phyloP scores from a whole-genome alignment of 2,797 vertebrate species.

The Pangasius macronema region DNA sequence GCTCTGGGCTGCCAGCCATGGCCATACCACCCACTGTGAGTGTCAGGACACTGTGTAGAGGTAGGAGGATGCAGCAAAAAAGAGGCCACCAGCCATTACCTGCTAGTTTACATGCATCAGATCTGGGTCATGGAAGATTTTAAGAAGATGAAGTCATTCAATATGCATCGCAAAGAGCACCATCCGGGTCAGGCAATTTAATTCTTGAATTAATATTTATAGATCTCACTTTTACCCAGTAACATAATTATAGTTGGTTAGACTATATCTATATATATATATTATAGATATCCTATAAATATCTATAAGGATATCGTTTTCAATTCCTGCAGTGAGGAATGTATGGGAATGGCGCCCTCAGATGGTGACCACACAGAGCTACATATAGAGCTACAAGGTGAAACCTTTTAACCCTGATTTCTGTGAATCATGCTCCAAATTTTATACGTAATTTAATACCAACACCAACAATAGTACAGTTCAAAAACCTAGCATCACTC shows the following conservation, averaged over 20 bases:
- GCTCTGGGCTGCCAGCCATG: conserved; percentile 75
- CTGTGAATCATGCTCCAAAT: background rate
- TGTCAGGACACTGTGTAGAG: conserved; percentile 73
- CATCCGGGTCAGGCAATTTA: background rate
- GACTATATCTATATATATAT: too few relatives aligned
- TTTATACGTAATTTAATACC: background rate
- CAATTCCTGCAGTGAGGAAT: conserved; percentile 23
- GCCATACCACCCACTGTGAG: conserved; percentile 76
- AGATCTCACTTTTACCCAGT: too few relatives aligned
- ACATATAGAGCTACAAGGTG: conserved; percentile 62
- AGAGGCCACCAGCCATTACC: conserved; percentile 70
- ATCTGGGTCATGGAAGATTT: conserved; percentile 45
- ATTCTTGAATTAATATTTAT: too few relatives aligned
- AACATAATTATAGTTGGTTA: too few relatives aligned
- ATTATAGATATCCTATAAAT: background rate
- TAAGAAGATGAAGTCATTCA: background rate
- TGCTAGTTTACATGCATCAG: conserved; percentile 64
- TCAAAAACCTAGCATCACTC: background rate
- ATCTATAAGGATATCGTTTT: background rate
- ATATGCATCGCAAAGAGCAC: background rate
- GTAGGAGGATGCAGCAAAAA: conserved; percentile 66
- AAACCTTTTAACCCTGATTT: conserved; percentile 20
- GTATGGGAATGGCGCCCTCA: conserved; percentile 69
- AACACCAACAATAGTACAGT: background rate
- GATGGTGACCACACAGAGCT: conserved; percentile 62